A percentile compares a stretch with the other conserved stretches of the same genome.
Conservation (phyloP, 1,140 invertebrate species). For the Chironomus tepperi region DNA sequence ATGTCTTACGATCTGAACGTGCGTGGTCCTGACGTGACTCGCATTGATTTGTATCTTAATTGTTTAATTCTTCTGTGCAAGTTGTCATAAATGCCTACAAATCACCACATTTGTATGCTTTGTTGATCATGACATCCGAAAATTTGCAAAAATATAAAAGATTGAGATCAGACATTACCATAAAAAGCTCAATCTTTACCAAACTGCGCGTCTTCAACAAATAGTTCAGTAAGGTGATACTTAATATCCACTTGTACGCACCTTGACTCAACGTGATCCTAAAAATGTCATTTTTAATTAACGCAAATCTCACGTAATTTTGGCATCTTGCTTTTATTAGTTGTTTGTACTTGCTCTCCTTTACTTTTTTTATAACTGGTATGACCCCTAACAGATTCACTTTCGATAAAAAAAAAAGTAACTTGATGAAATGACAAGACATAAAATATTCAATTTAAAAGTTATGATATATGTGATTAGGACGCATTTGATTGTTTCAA, state of each 20-base stretch:
- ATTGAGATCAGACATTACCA: too few relatives aligned
- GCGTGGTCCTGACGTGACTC: not conserved
- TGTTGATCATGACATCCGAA: not conserved
- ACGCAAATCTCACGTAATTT: conserved; percentile 16
- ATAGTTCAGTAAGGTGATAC: not conserved
- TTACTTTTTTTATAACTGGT: not conserved
- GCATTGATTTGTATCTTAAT: not conserved
- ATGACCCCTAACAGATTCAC: not conserved
- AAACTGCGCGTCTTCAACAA: not conserved
- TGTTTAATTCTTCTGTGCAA: not conserved
- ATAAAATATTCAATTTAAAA: too few relatives aligned
- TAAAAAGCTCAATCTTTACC: not conserved
- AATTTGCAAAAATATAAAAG: not conserved
- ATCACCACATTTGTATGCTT: not conserved
- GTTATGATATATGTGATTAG: too few relatives aligned
- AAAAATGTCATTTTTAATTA: not conserved
- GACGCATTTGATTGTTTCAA: too few relatives aligned
- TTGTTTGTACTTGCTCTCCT: not conserved
- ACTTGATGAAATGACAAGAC: not conserved
- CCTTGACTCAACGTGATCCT: not conserved
- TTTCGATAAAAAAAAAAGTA: not conserved
- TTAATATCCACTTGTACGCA: not conserved
- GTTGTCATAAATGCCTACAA: not conserved
- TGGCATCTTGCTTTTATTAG: not conserved
- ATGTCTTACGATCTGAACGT: not conserved